phyloP scores from a whole-genome alignment of 2,113 vertebrate species.

The Thymallus thymallus region DNA sequence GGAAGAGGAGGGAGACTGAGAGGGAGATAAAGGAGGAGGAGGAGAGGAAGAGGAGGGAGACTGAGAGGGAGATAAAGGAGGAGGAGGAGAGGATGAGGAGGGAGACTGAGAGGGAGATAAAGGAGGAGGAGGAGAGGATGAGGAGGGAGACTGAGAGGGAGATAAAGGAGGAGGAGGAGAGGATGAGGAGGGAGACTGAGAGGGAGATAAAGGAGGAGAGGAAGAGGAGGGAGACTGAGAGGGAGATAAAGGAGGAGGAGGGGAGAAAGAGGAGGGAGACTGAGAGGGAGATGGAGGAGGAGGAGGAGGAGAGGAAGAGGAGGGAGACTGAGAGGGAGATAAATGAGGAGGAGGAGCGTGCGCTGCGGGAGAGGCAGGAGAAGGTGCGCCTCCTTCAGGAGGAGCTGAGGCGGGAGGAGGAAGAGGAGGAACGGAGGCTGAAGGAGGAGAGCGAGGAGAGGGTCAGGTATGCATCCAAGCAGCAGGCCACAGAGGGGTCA shows the following conservation, averaged over 20 bases:
- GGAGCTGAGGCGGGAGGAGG: slow-evolving; percentile 34
- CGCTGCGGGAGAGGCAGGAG: slow-evolving; percentile 40
- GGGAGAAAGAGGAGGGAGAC: no score
- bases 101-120: slow-evolving; percentile 12
- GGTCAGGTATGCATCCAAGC: not conserved
- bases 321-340: slow-evolving; percentile 35
- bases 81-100: not conserved
- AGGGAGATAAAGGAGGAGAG: no score
- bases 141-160: no score
- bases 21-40: slow-evolving; percentile 24
- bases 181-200: no score
- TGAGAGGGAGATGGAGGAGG: no score
- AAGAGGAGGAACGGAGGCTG: slow-evolving; percentile 19
- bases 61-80: slow-evolving; percentile 19
- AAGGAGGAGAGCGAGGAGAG: slow-evolving; percentile 40
- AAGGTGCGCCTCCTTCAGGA: slow-evolving; percentile 51
- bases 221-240: no score
- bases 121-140: no score
- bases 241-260: no score
- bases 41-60: not conserved
- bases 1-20: not conserved
- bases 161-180: no score
- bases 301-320: no score
- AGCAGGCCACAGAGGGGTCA: no score
- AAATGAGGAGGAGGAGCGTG: slow-evolving; percentile 38